Evolutionary conservation across 1,140 invertebrate species (phyloP), one percentile per base, ranked within the genome.

Genomic region (Meloidogyne floridensis): DNA sequence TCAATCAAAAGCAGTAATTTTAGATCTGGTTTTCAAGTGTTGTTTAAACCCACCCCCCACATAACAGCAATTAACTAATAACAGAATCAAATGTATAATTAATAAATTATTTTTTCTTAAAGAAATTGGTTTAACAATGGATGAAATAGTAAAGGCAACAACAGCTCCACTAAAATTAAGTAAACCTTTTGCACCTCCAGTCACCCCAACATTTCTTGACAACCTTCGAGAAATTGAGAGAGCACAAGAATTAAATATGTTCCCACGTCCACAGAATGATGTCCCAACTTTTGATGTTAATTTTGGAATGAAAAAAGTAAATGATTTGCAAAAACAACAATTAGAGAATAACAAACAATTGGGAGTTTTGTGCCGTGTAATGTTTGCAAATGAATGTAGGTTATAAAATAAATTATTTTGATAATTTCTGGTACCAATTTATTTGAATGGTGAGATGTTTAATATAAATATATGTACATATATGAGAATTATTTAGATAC

Each of bases 161-260:
- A 65, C 59, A n/a, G 15, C 59, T 6, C 59, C 59, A 7, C 10
- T 65, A 65, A 65, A 65, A 65, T 65, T 65, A 65, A 65, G 59
- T 65, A 65, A 65, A n/a, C n/a, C 59, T n/a, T 65, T 65, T 65
- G 7, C n/a, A n/a, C 13, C 59, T n/a, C 59, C 59, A n/a, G 59
- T 65, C n/a, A n/a, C 59, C n/a, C 15, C 59, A 65, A 15, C 59
- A n/a, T 65, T 65, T 65, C 59, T 65, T 65, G 59, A 65, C n/a
- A 65, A 65, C n/a, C 59, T 65, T 65, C 15, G 59, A n/a, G 59
- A 65, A n/a, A 65, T 65, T n/a, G 59, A 65, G n/a, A n/a, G 5
- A n/a, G 4, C 59, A 2, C 59, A 65, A 65, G 59, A 65, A 65
- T 65, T 65, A n/a, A 65, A 65, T 65, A 65, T 65, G 59, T 65